Base-by-base conservation (phyloP, 2,888 invertebrate genomes). In the Xestia xanthographa region DNA sequence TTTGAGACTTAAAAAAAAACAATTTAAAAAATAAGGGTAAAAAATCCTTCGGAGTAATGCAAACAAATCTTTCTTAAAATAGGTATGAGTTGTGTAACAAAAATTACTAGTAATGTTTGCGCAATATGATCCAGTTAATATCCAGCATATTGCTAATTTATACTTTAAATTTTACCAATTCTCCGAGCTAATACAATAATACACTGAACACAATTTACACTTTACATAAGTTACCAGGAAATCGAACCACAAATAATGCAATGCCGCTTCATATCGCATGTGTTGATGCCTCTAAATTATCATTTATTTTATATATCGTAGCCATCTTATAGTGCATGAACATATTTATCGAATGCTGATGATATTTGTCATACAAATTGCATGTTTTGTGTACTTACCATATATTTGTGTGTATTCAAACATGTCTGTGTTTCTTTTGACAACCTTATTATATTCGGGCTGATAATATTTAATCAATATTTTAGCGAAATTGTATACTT, bases 201-300 rank as follows among this genome's bases (percentile, higher is more conserved):
- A 82, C 65, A 72, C 62, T 60, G 80, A 77, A 71, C 72, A 70
- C 43, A 50, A 29, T 20, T 68, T 26, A 83, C 75, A 75, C 72
- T 50, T 45, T 43, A 82, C 77, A 74, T 48, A 73, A 72, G 26
- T 48, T 60, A 76, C 72, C 79, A 80, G 72, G 68, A 79, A 75
- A 75, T 72, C 80, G 85, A 92, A 91, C 89, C 95, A 95, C 95
- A 95, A 95, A 95, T 94, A 93, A 95, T 95, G 95, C 96, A 92
- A 92, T 92, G 87, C 89, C 80, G 92, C 91, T 91, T 91, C 82
- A 87, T 90, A 87, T 82, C 89, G 94, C 94, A 94, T 94, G 94
- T 79, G 76, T 87, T 87, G 82, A 85, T 86, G 86, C 89, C 89
- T 89, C 83, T 90, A 66, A 73, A 80, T 79, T 77, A 86, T 89